A percentile compares a stretch with the other conserved stretches of the same genome.
Evolutionary conservation across 2,888 invertebrate species (phyloP).

Genomic region (Allygus modestus): DNA sequence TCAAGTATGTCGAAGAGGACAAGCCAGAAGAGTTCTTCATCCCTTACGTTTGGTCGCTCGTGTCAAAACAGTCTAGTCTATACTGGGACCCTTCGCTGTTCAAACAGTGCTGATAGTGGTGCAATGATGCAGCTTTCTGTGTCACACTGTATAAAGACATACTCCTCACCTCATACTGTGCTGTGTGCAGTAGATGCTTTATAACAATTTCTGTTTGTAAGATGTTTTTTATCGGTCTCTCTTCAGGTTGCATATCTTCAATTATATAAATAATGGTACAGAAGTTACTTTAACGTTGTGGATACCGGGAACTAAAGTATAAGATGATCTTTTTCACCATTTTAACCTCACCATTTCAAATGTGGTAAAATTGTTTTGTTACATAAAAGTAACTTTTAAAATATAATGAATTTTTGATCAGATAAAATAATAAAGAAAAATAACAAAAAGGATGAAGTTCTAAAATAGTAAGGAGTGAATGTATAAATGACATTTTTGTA

Average conservation of each 20-base stretch:
- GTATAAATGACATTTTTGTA: no score
- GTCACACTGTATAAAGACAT: neutral
- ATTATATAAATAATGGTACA: no score
- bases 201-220: neutral
- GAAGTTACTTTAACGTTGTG: no score
- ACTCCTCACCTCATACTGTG: neutral
- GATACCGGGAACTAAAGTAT: no score
- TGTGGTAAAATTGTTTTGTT: no score
- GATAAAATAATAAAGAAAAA: no score
- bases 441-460: no score
- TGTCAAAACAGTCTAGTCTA: slow-evolving; percentile 78
- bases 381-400: no score
- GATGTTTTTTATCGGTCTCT: neutral
- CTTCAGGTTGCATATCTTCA: neutral
- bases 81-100: slow-evolving; percentile 75
- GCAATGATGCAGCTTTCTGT: neutral
- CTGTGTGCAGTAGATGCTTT: neutral
- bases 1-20: slow-evolving; percentile 99
- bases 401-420: no score
- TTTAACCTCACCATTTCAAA: no score
- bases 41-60: slow-evolving; percentile 98
- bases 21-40: slow-evolving; percentile 99
- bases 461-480: no score
- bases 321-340: no score
- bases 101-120: slow-evolving; percentile 62